Evolutionary conservation across 2,797 vertebrate genomes (phyloP).

Genomic region (Lateolabrax maculatus): DNA sequence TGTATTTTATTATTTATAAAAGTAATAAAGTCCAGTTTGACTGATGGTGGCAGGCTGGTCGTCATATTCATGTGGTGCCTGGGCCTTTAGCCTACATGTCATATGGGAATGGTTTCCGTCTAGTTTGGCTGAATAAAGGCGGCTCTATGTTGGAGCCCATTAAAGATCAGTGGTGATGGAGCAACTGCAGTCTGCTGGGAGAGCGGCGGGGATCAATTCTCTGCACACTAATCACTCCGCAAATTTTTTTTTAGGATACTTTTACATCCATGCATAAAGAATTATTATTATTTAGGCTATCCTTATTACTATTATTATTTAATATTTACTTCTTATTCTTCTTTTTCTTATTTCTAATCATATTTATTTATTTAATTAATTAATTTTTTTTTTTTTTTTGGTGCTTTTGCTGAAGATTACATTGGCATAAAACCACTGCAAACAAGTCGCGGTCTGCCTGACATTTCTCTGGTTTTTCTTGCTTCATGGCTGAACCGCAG

Average conservation of each 20-base stretch:
- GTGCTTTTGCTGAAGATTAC: not conserved
- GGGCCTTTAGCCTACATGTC: constrained; percentile 73
- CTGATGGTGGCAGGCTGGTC: constrained; percentile 41
- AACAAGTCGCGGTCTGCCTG: not conserved
- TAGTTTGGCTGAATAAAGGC: constrained; percentile 78
- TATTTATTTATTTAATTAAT: too few relatives aligned
- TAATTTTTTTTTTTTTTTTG: not conserved
- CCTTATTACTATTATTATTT: constrained; percentile 16
- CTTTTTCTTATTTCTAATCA: constrained; percentile 6
- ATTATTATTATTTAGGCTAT: not conserved
- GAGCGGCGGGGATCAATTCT: constrained; percentile 47
- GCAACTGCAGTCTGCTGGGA: constrained; percentile 72
- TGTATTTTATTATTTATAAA: constrained; percentile 13
- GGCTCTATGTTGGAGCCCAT: constrained; percentile 77
- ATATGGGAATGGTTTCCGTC: constrained; percentile 78
- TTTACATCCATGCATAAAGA: constrained; percentile 8
- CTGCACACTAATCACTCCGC: constrained; percentile 38
- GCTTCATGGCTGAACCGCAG: not conserved
- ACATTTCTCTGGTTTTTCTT: constrained; percentile 16
- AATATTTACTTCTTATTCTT: too few relatives aligned
- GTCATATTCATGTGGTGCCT: constrained; percentile 55
- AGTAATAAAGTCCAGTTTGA: constrained; percentile 12
- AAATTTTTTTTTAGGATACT: constrained; percentile 5
- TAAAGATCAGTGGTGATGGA: constrained; percentile 77
- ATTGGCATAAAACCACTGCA: not conserved